Conservation (phyloP, 2,797 vertebrate genomes). For the Sebastes wilsoni region DNA sequence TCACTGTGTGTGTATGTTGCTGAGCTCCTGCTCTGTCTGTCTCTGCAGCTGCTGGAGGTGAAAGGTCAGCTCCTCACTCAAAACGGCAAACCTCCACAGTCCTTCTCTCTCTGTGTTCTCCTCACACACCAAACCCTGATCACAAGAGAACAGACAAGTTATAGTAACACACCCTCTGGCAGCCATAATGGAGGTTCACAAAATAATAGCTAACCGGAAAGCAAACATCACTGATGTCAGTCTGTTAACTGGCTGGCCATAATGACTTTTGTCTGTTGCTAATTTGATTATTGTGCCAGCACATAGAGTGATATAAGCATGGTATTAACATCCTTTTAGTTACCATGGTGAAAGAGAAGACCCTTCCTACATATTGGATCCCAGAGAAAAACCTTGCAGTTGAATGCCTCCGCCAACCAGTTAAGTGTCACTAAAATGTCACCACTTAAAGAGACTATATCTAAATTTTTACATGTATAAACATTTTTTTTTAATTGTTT, state of each 20-base stretch:
- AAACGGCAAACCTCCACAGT: slow-evolving; percentile 42
- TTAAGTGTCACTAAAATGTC: no score
- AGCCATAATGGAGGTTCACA: not conserved
- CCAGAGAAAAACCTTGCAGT: no score
- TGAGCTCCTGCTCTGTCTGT: slow-evolving; percentile 73
- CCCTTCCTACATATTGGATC: not conserved
- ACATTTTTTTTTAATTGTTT: no score
- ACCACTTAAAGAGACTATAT: no score
- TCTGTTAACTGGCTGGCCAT: not conserved
- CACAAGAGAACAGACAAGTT: not conserved
- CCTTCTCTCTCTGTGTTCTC: slow-evolving; percentile 24
- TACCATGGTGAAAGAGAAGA: not conserved
- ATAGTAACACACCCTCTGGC: not conserved
- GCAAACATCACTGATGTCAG: not conserved
- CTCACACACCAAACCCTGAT: slow-evolving; percentile 44
- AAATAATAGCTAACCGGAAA: not conserved
- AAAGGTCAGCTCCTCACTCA: slow-evolving; percentile 62
- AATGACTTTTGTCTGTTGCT: not conserved
- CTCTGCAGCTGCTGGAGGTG: slow-evolving; percentile 68
- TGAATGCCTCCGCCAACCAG: no score
- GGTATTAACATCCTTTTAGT: not conserved
- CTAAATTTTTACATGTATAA: no score
- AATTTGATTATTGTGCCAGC: not conserved
- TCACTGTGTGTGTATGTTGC: slow-evolving; percentile 61
- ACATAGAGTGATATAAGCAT: not conserved